A percentile compares a stretch with the other conserved stretches of the same genome.
These are phyloP conservation scores for Stictonetta naevosa DNA, from an alignment of 2,113 vertebrate species.

Conservation along the genomic window DNA sequence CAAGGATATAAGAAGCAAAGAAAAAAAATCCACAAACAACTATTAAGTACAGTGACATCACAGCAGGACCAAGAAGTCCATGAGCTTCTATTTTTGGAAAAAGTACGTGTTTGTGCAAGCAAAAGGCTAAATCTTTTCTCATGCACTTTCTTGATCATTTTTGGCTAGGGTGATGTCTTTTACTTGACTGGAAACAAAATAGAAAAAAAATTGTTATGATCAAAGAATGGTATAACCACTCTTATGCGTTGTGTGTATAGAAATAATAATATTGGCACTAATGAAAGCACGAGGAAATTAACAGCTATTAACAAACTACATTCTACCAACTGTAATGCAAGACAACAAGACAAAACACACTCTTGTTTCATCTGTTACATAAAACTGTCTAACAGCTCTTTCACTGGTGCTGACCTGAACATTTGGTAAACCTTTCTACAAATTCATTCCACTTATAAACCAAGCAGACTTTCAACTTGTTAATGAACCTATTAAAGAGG, in stretches of 20 bases:
- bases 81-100: background rate
- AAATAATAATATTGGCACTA: background rate
- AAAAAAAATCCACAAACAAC: background rate
- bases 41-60: background rate
- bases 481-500: background rate
- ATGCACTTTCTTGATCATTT: background rate
- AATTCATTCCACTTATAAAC: background rate
- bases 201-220: background rate
- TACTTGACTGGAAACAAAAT: background rate
- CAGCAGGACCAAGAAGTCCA: background rate
- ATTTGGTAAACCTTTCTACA: background rate
- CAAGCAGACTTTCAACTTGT: background rate
- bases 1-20: background rate
- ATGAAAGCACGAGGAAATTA: background rate
- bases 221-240: background rate
- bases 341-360: background rate
- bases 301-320: background rate
- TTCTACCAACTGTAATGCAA: background rate
- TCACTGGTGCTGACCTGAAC: background rate
- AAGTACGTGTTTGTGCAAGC: background rate
- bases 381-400: background rate
- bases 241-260: too few species aligned
- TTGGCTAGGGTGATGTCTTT: background rate
- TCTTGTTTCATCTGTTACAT: background rate
- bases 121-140: background rate